Percentiles rank a stretch among this genome's conserved stretches.
phyloP scores from a whole-genome alignment of 2,113 vertebrate genomes.

The Dipodomys stephensi region DNA sequence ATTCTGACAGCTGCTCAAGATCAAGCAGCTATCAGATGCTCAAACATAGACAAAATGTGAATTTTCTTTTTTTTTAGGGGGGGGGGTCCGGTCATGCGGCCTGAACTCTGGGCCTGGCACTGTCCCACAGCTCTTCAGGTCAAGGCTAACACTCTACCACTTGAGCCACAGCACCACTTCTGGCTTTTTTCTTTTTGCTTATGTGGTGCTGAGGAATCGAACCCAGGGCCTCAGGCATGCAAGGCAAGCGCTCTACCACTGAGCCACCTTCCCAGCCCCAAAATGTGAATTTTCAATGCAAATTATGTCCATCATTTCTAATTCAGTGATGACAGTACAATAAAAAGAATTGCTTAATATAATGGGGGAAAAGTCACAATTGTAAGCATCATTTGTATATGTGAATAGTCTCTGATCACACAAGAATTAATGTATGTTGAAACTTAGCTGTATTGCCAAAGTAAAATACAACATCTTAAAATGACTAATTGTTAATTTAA shows the following conservation, averaged over 20 bases:
- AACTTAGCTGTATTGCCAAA: background rate
- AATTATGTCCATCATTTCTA: constrained; percentile 44
- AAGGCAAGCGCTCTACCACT: too few species aligned
- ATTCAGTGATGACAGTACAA: background rate
- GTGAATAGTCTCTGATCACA: background rate
- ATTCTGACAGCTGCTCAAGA: background rate
- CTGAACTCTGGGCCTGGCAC: too few species aligned
- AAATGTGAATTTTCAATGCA: background rate
- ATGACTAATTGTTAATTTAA: constrained; percentile 3
- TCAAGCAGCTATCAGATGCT: background rate
- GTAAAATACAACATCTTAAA: background rate
- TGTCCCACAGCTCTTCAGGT: too few species aligned
- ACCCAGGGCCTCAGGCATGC: too few species aligned
- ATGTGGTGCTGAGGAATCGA: too few species aligned
- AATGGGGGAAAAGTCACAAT: background rate
- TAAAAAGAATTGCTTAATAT: constrained; percentile 16
- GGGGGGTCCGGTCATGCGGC: too few species aligned
- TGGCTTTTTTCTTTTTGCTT: too few species aligned
- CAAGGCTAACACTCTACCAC: too few species aligned
- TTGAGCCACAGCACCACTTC: too few species aligned
- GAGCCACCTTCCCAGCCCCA: too few species aligned
- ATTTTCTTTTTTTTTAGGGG: too few species aligned
- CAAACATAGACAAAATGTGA: background rate
- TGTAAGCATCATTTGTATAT: background rate
- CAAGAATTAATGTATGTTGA: background rate